Evolutionary conservation across 2,113 vertebrate species (phyloP).

Genomic region (Triplophysa dalaica): DNA sequence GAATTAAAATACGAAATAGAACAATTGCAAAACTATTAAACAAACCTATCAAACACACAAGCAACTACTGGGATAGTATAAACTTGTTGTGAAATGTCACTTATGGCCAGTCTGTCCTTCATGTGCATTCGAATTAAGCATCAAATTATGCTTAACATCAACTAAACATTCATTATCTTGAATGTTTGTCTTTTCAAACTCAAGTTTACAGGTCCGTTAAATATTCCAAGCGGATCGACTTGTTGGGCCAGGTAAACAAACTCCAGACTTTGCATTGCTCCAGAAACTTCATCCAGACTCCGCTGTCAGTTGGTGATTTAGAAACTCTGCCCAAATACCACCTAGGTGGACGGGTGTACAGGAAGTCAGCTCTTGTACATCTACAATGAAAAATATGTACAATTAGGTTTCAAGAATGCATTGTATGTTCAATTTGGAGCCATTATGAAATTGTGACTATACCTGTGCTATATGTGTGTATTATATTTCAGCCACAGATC

Average conservation of each 20-base stretch:
- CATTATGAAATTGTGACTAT: neutral
- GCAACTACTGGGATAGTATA: too few species aligned
- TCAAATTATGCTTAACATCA: neutral
- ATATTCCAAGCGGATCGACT: neutral
- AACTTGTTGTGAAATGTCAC: neutral
- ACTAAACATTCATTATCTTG: neutral
- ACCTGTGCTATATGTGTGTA: neutral
- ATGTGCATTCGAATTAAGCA: too few species aligned
- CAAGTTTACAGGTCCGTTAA: constrained; percentile 1
- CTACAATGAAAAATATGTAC: neutral
- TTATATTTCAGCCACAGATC: neutral
- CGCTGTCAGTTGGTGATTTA: neutral
- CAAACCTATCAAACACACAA: too few species aligned
- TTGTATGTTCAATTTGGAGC: neutral
- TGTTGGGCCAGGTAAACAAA: neutral
- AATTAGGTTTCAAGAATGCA: neutral
- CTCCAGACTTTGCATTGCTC: neutral
- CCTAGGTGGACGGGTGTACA: too few species aligned
- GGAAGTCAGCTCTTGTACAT: neutral
- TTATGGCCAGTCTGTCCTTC: neutral
- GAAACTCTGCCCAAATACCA: neutral
- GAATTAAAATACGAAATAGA: too few species aligned
- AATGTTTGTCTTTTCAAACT: neutral
- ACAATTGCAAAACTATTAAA: too few species aligned
- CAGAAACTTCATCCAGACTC: neutral